Evolutionary conservation across 2,888 invertebrate genomes (phyloP).

Genomic region (Caprella mutica): DNA sequence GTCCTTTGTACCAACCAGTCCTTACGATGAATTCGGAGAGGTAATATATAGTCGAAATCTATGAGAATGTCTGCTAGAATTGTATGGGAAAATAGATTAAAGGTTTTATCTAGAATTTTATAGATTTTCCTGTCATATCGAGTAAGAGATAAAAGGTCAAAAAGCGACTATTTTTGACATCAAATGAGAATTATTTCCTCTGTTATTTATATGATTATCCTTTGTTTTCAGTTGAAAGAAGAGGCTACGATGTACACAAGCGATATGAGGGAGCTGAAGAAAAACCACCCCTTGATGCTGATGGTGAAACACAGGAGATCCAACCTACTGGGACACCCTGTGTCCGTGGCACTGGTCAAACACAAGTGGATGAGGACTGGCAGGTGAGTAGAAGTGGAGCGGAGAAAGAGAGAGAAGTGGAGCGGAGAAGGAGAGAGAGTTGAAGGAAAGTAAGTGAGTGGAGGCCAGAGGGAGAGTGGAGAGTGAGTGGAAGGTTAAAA

Average conservation of each 20-base stretch:
- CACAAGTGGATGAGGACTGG: conserved; percentile 46
- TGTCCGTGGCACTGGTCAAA: conserved; percentile 43
- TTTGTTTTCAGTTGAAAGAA: conserved; percentile 11
- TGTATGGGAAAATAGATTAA: too few species aligned
- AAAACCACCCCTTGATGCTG: conserved; percentile 38
- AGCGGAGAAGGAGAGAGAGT: too few species aligned
- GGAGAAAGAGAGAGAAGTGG: too few species aligned
- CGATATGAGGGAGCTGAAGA: conserved; percentile 32
- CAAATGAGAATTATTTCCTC: not conserved
- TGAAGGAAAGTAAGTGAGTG: too few species aligned
- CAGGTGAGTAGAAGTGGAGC: too few species aligned
- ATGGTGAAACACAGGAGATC: conserved; percentile 38
- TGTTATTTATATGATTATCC: too few species aligned
- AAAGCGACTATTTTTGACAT: not conserved
- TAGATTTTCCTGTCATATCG: not conserved
- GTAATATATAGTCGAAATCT: not conserved
- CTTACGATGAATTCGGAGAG: conserved; percentile 27
- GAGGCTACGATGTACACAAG: conserved; percentile 26
- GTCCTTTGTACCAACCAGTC: not conserved
- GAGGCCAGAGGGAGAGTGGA: too few species aligned
- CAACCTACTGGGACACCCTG: conserved; percentile 44
- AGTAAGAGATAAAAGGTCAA: not conserved
- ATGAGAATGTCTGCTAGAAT: not conserved
- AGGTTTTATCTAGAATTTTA: too few species aligned
- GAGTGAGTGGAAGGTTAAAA: too few species aligned